Conservation (phyloP, 2,113 vertebrate genomes). For the Mesocricetus auratus region DNA sequence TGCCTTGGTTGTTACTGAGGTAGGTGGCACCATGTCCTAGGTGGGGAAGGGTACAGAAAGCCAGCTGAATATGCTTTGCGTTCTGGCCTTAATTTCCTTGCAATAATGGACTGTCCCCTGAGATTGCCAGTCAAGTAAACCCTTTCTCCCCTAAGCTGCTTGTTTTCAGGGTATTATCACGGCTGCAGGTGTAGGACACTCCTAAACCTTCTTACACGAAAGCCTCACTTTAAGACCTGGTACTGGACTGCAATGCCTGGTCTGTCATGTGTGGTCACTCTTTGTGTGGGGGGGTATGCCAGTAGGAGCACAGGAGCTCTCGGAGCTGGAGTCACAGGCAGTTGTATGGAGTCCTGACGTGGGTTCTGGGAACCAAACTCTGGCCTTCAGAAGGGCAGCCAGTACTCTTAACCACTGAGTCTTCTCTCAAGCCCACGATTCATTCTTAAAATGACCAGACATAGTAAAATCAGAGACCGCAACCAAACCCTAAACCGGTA, state of each 20-base stretch:
- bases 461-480: not conserved
- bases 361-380: not conserved
- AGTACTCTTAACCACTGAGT: not conserved
- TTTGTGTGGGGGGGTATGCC: not conserved
- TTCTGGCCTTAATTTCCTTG: not conserved
- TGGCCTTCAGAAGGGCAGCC: not conserved
- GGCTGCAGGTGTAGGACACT: not conserved
- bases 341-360: not conserved
- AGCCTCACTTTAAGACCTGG: not conserved
- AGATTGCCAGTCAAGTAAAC: not conserved
- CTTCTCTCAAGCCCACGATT: not conserved
- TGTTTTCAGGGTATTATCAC: not conserved
- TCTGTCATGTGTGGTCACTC: not conserved
- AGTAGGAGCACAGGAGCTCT: not conserved
- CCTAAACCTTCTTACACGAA: not conserved
- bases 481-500: not conserved
- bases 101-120: not conserved
- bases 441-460: not conserved
- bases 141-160: not conserved
- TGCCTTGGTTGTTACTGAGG: not conserved
- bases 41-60: not conserved
- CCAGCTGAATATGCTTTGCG: not conserved
- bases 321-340: not conserved
- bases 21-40: not conserved
- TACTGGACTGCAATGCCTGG: not conserved